phyloP scores from a whole-genome alignment of 2,888 invertebrate species.

The Teleogryllus oceanicus region DNA sequence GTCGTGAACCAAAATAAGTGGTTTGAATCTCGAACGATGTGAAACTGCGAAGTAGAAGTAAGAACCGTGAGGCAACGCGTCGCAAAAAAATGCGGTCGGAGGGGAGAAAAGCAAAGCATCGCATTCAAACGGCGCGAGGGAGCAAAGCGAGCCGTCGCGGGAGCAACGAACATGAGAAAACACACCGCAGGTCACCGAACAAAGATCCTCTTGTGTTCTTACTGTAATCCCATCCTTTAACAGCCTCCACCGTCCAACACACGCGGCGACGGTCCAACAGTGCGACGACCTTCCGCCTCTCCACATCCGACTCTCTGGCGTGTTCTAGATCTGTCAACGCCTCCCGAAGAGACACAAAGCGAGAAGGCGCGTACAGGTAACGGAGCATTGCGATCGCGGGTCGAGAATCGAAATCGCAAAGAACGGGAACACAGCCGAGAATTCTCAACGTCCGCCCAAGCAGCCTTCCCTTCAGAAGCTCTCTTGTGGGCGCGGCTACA shows the following conservation, averaged over 20 bases:
- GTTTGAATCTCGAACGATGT: no score
- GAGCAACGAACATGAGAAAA: background rate
- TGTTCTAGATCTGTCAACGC: background rate
- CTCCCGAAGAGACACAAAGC: background rate
- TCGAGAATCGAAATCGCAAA: background rate
- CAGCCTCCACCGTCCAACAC: background rate
- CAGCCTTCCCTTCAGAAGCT: background rate
- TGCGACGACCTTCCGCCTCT: background rate
- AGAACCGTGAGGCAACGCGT: no score
- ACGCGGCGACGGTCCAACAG: no score
- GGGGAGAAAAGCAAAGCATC: background rate
- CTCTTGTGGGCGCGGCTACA: no score
- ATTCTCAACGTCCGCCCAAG: background rate
- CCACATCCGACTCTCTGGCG: background rate
- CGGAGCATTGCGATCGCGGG: background rate
- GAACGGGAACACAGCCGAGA: background rate
- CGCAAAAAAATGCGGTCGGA: background rate
- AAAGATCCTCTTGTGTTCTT: background rate
- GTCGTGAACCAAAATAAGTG: no score
- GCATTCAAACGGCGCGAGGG: background rate
- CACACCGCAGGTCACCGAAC: background rate
- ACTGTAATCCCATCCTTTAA: conserved; percentile 10
- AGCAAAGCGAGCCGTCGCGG: background rate
- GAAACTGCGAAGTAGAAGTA: no score
- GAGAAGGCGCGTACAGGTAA: background rate